These are phyloP conservation scores for Chymomyza amoena DNA, from an alignment of 2,888 invertebrate genomes.

Conservation along the genomic window DNA sequence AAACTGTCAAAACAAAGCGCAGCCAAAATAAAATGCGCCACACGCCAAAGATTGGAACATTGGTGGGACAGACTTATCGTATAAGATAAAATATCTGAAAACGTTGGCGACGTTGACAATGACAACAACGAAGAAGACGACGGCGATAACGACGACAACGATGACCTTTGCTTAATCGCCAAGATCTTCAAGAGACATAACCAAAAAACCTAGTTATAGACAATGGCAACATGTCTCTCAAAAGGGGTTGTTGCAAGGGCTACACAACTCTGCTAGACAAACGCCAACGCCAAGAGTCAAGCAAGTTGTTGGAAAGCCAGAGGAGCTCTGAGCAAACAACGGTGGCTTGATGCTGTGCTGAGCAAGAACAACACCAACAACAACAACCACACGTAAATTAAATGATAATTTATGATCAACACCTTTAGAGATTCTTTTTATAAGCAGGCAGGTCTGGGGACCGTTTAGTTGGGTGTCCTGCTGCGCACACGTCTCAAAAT, in stretches of 20 bases:
- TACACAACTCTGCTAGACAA: constrained; percentile 41
- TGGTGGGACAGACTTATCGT: constrained; percentile 8
- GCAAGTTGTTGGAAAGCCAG: neutral
- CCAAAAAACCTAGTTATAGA: constrained; percentile 61
- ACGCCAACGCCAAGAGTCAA: neutral
- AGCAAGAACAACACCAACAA: neutral
- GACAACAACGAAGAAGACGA: neutral
- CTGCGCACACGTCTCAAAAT: constrained; percentile 71
- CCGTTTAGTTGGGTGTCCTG: constrained; percentile 73
- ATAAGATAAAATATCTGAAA: constrained; percentile 58
- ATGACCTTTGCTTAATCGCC: constrained; percentile 47
- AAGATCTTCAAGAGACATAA: constrained; percentile 38
- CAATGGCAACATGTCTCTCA: constrained; percentile 52
- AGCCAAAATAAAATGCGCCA: constrained; percentile 63
- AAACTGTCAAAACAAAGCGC: constrained; percentile 64
- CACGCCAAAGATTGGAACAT: constrained; percentile 46
- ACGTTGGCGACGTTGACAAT: neutral
- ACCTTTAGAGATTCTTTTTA: constrained; percentile 72
- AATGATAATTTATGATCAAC: constrained; percentile 79
- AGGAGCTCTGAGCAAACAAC: neutral
- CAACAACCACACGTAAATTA: constrained; percentile 70
- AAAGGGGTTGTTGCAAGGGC: constrained; percentile 19
- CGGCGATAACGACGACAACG: constrained; percentile 38
- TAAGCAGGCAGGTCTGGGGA: constrained; percentile 27
- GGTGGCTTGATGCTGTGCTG: neutral